A percentile compares a stretch with the other conserved stretches of the same genome.
These are phyloP conservation scores for Aepyceros melampus DNA, from an alignment of 2,113 vertebrate genomes.

Conservation along the genomic window DNA sequence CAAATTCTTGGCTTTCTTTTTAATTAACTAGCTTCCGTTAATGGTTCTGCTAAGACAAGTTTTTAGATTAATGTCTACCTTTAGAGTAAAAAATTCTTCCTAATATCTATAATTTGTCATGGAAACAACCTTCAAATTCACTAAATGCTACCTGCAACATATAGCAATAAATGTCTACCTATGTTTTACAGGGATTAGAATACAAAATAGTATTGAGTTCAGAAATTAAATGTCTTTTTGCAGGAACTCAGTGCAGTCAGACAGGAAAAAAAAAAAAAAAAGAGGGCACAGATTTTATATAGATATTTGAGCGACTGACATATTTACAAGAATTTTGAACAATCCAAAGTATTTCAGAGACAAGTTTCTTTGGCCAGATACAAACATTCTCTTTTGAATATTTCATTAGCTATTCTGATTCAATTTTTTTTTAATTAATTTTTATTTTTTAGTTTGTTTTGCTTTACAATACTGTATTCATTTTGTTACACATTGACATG, in stretches of 20 bases:
- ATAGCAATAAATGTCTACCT: conserved; percentile 37
- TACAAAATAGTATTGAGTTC: conserved; percentile 14
- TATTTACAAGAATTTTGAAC: neutral
- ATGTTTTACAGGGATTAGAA: conserved; percentile 57
- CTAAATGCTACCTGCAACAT: conserved; percentile 15
- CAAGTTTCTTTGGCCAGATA: neutral
- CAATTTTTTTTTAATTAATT: too few species aligned
- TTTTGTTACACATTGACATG: too few species aligned
- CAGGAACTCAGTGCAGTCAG: conserved; percentile 23
- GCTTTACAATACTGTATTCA: too few species aligned
- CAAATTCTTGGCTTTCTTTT: neutral
- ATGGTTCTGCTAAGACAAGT: neutral
- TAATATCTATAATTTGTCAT: conserved; percentile 48
- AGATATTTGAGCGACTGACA: neutral
- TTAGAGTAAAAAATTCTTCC: conserved; percentile 45
- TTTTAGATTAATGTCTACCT: conserved; percentile 56
- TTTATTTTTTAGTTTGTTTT: too few species aligned
- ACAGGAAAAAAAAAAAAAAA: neutral
- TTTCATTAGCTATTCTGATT: neutral
- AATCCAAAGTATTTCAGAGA: neutral
- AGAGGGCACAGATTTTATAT: neutral
- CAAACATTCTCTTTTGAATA: neutral
- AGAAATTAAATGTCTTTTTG: neutral
- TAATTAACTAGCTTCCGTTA: neutral
- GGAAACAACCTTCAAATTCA: conserved; percentile 50